Evolutionary conservation across 2,888 invertebrate species (phyloP), one percentile per base, ranked within the genome.

Genomic region (Papilio elwesi): DNA sequence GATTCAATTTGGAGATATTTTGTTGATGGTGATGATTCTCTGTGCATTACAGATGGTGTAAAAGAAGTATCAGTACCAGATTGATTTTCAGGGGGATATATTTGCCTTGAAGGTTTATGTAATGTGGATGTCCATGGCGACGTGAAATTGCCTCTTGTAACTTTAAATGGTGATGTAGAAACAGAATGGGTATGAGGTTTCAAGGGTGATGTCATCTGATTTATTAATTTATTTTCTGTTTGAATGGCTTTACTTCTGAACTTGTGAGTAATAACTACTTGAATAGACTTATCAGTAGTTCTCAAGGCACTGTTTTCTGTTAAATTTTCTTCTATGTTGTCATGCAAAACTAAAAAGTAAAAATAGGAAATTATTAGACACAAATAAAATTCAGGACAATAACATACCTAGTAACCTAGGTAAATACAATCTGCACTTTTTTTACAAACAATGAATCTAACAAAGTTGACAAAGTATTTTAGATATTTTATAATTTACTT

Each of bases 221-320:
- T 38, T 72, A 70, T 68, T 26, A 38, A 70, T 49, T 63, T 74
- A 16, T 66, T 59, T 74, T 68, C 43, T 64, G 72, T 75, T 74
- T 75, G 76, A 10, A 16, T 64, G 57, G 74, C 74, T 74, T 76
- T 74, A 72, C 76, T 76, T 74, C 74, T 71, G 48, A 74, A 74
- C 36, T 49, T 73, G 7, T 70, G 67, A 48, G 49, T 62, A 0
- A 74, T 70, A 15, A 65, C 49, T 13, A 74, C 76, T 74, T 76
- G 73, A 65, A 74, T 70, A 15, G 63, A 64, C 16, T 64, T 64
- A 64, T 64, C 48, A 26, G 57, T 57, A 16, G 57, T 57, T 57
- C 16, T 57, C 52, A 52, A 52, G 52, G 52, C 52, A 52, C 52
- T 52, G 52, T 52, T 52, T 52, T 52, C 52, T 57, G 57, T 57